Conservation (phyloP, 1,140 invertebrate genomes). For the Eciton burchellii region DNA sequence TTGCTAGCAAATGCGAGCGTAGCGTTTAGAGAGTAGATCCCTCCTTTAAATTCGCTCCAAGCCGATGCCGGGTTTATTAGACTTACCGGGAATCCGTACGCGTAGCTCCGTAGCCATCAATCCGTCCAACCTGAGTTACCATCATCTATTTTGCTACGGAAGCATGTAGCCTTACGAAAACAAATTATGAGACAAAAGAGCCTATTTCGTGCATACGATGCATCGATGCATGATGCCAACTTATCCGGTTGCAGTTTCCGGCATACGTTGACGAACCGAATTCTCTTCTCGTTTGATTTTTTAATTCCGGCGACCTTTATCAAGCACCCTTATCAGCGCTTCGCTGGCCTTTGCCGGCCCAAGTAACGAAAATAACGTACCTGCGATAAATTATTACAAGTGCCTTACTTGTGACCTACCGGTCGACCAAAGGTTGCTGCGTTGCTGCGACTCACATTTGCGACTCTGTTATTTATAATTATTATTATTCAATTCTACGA, state of each 20-base stretch:
- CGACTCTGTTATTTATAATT: slow-evolving; percentile 34
- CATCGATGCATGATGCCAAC: no score
- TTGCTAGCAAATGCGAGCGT: slow-evolving; percentile 73
- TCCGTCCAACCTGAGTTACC: background rate
- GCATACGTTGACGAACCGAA: no score
- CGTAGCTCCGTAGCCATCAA: slow-evolving; percentile 20
- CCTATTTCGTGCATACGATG: no score
- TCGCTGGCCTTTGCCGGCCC: background rate
- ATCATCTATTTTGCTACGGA: slow-evolving; percentile 10
- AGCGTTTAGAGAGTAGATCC: slow-evolving; percentile 39
- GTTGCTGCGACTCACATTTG: slow-evolving; percentile 40
- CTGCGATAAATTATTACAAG: slow-evolving; percentile 3
- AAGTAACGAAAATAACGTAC: background rate
- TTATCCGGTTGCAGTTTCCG: no score
- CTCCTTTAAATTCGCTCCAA: slow-evolving; percentile 77
- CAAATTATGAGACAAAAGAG: no score
- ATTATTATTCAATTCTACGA: slow-evolving; percentile 62
- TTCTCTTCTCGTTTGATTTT: background rate
- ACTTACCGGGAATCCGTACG: background rate
- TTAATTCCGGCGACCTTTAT: background rate
- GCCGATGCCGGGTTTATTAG: slow-evolving; percentile 82
- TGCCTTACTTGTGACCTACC: no score
- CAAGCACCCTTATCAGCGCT: background rate
- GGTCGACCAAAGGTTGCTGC: no score
- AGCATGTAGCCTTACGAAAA: background rate